Evolutionary conservation across 92 coral and sea anemone genomes (phyloP).

Genomic region (Heliopora coerulea): DNA sequence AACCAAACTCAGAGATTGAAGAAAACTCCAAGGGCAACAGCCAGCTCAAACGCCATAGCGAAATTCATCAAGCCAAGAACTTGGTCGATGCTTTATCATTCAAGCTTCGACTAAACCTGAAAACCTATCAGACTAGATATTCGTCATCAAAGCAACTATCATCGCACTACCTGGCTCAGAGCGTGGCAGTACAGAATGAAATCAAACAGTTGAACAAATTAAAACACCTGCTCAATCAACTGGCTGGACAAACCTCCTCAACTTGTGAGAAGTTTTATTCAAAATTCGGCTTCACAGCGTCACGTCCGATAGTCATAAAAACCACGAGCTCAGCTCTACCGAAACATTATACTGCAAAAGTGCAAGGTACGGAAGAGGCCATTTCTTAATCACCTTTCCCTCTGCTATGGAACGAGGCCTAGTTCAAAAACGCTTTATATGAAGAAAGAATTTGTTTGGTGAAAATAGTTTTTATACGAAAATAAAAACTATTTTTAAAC

Average conservation of each 20-base stretch:
- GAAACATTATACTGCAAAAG: slow-evolving; percentile 41
- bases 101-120: slow-evolving; percentile 44
- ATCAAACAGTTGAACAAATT: slow-evolving; percentile 46
- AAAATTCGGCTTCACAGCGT: slow-evolving; percentile 44
- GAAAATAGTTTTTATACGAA: too few species aligned
- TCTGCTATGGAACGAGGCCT: background rate
- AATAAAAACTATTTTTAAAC: too few species aligned
- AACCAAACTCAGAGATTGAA: background rate
- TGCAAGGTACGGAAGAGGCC: slow-evolving; percentile 54
- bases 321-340: slow-evolving; percentile 48
- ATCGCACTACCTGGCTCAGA: slow-evolving; percentile 11
- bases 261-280: slow-evolving; percentile 30
- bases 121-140: slow-evolving; percentile 15
- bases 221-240: slow-evolving; percentile 46
- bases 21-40: background rate
- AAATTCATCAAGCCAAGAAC: slow-evolving; percentile 43
- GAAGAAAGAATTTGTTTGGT: background rate
- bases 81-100: slow-evolving; percentile 49
- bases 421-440: background rate
- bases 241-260: slow-evolving; percentile 13
- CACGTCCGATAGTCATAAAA: slow-evolving; percentile 52
- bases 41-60: slow-evolving; percentile 9
- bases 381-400: too few species aligned
- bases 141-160: background rate
- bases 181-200: slow-evolving; percentile 29